Percentiles rank a stretch among this genome's conserved stretches.
Evolutionary conservation across 2,113 vertebrate species (phyloP).

Genomic region (Mormyrus lacerda): DNA sequence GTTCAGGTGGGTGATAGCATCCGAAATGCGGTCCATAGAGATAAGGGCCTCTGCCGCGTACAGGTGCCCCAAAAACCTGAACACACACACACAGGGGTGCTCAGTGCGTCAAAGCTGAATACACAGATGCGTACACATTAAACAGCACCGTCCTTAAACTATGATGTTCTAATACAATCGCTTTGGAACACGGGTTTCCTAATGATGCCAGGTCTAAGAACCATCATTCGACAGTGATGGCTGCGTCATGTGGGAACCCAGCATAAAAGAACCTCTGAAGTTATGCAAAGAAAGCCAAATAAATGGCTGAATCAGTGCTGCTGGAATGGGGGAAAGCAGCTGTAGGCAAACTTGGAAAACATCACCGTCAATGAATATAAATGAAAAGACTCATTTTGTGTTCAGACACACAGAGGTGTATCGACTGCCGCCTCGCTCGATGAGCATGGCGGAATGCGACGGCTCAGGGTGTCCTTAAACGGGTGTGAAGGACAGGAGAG

Average conservation of each 20-base stretch:
- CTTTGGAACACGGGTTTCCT: background rate
- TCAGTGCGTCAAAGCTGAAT: background rate
- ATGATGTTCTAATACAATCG: background rate
- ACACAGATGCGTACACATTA: background rate
- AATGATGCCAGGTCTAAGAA: background rate
- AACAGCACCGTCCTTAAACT: background rate
- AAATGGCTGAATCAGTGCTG: background rate
- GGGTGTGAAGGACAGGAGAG: background rate
- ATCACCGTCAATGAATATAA: background rate
- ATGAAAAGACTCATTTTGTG: background rate
- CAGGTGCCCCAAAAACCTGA: slow-evolving; percentile 91
- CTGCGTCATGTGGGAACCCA: background rate
- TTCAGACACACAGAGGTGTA: background rate
- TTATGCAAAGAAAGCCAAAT: background rate
- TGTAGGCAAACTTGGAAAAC: background rate
- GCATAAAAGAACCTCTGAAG: background rate
- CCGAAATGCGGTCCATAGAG: slow-evolving; percentile 94
- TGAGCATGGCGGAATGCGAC: background rate
- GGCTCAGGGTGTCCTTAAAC: background rate
- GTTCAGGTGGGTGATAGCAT: slow-evolving; percentile 92
- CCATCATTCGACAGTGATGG: background rate
- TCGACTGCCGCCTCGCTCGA: background rate
- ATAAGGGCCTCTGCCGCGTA: slow-evolving; percentile 97
- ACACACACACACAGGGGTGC: background rate
- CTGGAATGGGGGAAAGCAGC: background rate